Evolutionary conservation across 2,797 vertebrate genomes (phyloP).

Genomic region (Chaetodon trifasciatus): DNA sequence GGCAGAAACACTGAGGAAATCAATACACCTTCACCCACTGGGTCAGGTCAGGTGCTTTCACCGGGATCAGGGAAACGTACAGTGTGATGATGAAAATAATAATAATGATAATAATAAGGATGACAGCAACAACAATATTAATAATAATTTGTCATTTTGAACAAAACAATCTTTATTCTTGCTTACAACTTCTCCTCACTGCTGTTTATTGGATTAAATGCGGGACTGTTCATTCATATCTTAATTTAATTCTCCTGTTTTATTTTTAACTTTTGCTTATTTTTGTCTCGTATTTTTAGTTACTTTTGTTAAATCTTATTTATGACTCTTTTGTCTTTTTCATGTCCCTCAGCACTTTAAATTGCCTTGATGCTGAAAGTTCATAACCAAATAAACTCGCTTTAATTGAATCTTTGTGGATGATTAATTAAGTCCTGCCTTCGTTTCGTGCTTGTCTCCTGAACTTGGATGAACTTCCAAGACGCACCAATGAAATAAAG

Average conservation of each 20-base stretch:
- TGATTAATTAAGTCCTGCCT: background rate
- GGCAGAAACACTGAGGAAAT: constrained; percentile 82
- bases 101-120: background rate
- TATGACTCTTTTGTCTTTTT: background rate
- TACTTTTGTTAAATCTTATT: background rate
- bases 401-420: background rate
- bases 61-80: rapidly evolving
- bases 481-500: background rate
- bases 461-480: background rate
- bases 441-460: no score
- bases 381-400: background rate
- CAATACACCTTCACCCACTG: constrained; percentile 37
- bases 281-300: background rate
- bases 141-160: background rate
- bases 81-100: no score
- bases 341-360: background rate
- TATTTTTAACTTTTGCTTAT: background rate
- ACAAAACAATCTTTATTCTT: background rate
- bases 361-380: background rate
- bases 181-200: background rate
- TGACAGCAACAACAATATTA: background rate
- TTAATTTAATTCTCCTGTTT: background rate
- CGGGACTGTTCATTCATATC: background rate
- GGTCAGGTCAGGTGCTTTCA: constrained; percentile 56
- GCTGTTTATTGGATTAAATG: background rate